Base-by-base conservation (phyloP, 2,113 vertebrate genomes). In the Xyrauchen texanus region DNA sequence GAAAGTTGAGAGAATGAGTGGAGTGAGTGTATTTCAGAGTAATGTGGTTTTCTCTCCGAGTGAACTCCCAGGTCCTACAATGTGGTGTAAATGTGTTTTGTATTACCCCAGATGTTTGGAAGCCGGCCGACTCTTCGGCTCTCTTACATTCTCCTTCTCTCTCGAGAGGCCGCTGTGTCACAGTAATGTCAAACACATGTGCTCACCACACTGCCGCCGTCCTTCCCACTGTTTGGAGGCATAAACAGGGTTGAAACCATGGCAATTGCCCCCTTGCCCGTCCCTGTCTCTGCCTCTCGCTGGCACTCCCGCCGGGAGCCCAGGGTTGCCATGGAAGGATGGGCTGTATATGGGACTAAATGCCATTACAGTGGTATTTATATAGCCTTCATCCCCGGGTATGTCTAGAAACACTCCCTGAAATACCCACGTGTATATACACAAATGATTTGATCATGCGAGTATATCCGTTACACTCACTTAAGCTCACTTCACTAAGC, bases 141-240 rank as follows among this genome's bases (percentile, higher is more conserved):
- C 87, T 89, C 89, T 89, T 89, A 93, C 92, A 93, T 92, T 91
- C 91, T 84, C 88, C 81, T 88, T 88, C 88, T 92, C 92, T 88
- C 89, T 69, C 3, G 90, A 90, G 93, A 91, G 90, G 85, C 21
- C 90, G 89, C 87, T 88, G 90, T 93, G 93, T 93, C 92, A 87
- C 91, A 88, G 88, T 94, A 93, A 94, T 93, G 89, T 92, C 89
- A 91, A 94, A 92, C 93, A 94, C 88, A 92, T 94, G 92, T 90
- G 90, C 90, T 90, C 78, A 67, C 78, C 78, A 15, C 87, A 83
- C 81, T 72, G 79, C 13, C 58, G 69, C 69, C 81, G 42, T 77
- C 86, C 84, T 84, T 87, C 85, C 88, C 86, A 87, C 83, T 85
- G 70, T 86, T 87, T 83, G 15, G 80, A 78, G 58, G 82, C 55